Conservation (phyloP, 2,888 invertebrate species). For the Cistogaster globosa region DNA sequence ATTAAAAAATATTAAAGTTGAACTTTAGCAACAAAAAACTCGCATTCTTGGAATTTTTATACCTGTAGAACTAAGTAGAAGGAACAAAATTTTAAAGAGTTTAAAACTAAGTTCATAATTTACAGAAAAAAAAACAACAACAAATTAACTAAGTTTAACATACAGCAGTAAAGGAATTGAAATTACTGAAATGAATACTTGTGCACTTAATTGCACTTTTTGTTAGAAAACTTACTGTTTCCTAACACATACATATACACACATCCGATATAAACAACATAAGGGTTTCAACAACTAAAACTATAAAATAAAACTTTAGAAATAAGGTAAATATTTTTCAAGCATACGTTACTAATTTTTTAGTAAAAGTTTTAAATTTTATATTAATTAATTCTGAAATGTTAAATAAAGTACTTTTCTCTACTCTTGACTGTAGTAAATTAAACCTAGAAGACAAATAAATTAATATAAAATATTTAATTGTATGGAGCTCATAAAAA, state of each 20-base stretch:
- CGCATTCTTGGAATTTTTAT: slow-evolving; percentile 39
- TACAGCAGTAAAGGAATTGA: not conserved
- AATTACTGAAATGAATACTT: not conserved
- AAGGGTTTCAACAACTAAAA: no score
- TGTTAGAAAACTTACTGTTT: no score
- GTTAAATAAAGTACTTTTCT: no score
- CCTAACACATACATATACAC: not conserved
- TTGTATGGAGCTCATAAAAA: no score
- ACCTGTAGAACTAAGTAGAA: slow-evolving; percentile 43
- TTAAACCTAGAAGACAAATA: no score
- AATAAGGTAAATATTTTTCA: slow-evolving; percentile 21
- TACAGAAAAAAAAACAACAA: slow-evolving; percentile 2
- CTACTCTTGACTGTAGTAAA: no score
- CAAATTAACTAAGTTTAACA: not conserved
- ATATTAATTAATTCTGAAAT: no score
- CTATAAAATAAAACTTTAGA: slow-evolving; percentile 10
- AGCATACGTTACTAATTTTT: no score
- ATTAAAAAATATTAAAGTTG: not conserved
- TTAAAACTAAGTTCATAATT: slow-evolving; percentile 47
- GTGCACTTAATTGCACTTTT: slow-evolving; percentile 38
- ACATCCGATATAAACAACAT: not conserved
- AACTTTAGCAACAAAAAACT: not conserved
- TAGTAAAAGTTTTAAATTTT: no score
- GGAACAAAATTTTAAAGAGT: slow-evolving; percentile 16
- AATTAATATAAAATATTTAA: no score